A percentile compares a stretch with the other conserved stretches of the same genome.
phyloP scores from a whole-genome alignment of 1,140 invertebrate genomes.

The Drosophila arawakana region DNA sequence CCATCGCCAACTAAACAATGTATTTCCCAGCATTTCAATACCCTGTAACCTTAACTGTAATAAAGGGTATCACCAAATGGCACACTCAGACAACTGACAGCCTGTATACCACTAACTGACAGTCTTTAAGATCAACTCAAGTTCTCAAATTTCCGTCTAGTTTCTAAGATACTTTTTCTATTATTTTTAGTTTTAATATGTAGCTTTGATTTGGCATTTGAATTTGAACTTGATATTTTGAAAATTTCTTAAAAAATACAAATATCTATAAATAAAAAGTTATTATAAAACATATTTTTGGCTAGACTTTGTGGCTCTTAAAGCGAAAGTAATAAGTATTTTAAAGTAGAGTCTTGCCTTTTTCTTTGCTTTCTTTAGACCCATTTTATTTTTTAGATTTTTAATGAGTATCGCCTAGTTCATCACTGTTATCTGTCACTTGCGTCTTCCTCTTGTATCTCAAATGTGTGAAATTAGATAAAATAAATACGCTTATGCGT shows the following conservation, averaged over 20 bases:
- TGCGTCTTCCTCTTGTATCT: background rate
- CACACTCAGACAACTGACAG: background rate
- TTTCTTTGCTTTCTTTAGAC: too few relatives aligned
- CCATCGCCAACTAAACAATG: slow-evolving; percentile 13
- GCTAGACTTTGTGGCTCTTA: too few relatives aligned
- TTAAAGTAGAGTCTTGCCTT: too few relatives aligned
- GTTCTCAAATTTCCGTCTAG: background rate
- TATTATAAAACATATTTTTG: background rate
- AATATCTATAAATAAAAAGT: background rate
- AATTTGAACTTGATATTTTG: background rate
- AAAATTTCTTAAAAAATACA: background rate
- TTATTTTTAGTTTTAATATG: background rate
- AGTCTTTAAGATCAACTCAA: background rate
- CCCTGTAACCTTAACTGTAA: background rate
- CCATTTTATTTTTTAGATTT: background rate
- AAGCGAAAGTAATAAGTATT: too few relatives aligned
- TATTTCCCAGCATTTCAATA: slow-evolving; percentile 3
- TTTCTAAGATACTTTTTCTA: background rate
- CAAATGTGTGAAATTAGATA: slow-evolving; percentile 55
- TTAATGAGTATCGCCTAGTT: slow-evolving; percentile 6
- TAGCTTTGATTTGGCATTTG: background rate
- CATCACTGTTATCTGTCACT: too few relatives aligned
- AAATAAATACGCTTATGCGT: slow-evolving; percentile 56
- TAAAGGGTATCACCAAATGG: slow-evolving; percentile 4
- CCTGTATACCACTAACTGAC: background rate